Evolutionary conservation across 1,140 invertebrate species (phyloP).

Genomic region (Lepidurus couesii): DNA sequence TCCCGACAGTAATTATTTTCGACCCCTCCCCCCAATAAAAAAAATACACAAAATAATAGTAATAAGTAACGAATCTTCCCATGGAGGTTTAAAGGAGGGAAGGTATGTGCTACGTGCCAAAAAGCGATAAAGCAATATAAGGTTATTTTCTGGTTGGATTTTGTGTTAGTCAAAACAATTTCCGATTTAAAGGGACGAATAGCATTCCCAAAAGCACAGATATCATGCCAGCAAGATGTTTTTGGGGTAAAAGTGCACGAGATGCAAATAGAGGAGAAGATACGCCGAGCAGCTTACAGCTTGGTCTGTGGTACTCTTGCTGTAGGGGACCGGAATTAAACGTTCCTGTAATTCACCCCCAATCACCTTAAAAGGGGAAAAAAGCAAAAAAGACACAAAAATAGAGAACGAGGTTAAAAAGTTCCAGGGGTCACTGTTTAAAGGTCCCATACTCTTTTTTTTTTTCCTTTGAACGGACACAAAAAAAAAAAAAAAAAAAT

Average conservation of each 20-base stretch:
- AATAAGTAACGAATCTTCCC: background rate
- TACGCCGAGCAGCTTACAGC: conserved; percentile 75
- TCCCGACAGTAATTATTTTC: background rate
- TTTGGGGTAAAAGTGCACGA: background rate
- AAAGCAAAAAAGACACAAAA: conserved; percentile 27
- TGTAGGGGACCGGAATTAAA: conserved; percentile 97
- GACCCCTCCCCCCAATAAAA: background rate
- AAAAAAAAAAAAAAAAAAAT: conserved; percentile 9
- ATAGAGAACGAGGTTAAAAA: conserved; percentile 27
- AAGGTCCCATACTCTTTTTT: conserved; percentile 20
- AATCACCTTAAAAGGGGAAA: conserved; percentile 79
- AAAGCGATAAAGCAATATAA: conserved; percentile 38
- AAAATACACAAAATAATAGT: background rate
- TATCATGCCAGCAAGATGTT: background rate
- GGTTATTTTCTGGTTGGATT: background rate
- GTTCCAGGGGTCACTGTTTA: conserved; percentile 6
- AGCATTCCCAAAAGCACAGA: background rate
- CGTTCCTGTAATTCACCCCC: conserved; percentile 98
- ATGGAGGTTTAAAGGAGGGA: conserved; percentile 41
- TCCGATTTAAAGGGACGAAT: background rate
- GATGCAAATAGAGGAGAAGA: conserved; percentile 28
- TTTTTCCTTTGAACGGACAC: conserved; percentile 7
- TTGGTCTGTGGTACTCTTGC: conserved; percentile 98
- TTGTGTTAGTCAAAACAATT: background rate
- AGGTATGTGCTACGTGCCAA: conserved; percentile 41